Evolutionary conservation across 2,888 invertebrate genomes (phyloP).

Genomic region (Volucella inflata): DNA sequence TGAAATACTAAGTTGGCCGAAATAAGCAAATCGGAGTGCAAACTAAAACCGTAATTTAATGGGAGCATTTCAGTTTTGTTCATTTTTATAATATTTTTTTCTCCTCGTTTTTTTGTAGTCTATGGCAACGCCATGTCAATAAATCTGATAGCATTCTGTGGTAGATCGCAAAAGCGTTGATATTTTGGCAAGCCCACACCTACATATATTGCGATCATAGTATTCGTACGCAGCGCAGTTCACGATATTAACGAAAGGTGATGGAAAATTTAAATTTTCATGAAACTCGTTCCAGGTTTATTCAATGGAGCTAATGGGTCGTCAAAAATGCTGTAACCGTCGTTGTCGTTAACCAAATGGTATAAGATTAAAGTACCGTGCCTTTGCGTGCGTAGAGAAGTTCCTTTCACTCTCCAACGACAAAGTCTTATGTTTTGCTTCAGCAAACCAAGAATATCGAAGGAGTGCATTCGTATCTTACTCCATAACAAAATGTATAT

Average conservation of each 20-base stretch:
- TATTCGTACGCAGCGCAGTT: slow-evolving; percentile 45
- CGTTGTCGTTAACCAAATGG: slow-evolving; percentile 24
- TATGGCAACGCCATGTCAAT: slow-evolving; percentile 51
- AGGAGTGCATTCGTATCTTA: not conserved
- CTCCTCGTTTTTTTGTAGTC: slow-evolving; percentile 27
- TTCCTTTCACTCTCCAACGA: slow-evolving; percentile 66
- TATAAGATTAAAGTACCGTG: slow-evolving; percentile 21
- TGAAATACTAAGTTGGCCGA: slow-evolving; percentile 28
- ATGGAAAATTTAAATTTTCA: slow-evolving; percentile 61
- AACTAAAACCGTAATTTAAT: slow-evolving; percentile 20
- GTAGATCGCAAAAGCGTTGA: slow-evolving; percentile 50
- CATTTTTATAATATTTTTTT: slow-evolving; percentile 16
- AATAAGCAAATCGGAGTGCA: slow-evolving; percentile 25
- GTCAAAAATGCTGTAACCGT: slow-evolving; percentile 51
- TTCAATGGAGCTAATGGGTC: slow-evolving; percentile 61
- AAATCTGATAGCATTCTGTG: slow-evolving; percentile 49
- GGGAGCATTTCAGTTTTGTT: slow-evolving; percentile 2
- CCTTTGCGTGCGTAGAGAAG: slow-evolving; percentile 64
- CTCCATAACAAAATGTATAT: too few relatives aligned
- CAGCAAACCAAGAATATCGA: not conserved
- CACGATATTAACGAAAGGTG: slow-evolving; percentile 66
- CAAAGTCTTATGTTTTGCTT: slow-evolving; percentile 39
- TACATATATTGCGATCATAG: slow-evolving; percentile 60
- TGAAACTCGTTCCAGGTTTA: slow-evolving; percentile 65
- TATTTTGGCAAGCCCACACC: slow-evolving; percentile 72